These are phyloP conservation scores for Drosophila mercatorum DNA, from an alignment of 2,888 invertebrate species.

Conservation along the genomic window DNA sequence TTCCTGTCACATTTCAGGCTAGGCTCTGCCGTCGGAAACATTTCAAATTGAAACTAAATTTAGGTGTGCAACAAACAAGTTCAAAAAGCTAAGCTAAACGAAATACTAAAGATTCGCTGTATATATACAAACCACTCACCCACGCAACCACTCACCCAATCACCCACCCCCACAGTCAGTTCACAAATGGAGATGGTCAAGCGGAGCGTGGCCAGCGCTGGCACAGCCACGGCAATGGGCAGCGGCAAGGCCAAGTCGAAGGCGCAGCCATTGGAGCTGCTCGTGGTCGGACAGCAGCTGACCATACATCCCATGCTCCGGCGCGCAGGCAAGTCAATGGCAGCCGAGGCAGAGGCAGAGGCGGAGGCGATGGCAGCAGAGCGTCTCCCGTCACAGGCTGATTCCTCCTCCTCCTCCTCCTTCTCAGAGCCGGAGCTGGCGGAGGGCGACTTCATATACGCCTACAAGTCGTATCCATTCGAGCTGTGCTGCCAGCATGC, in stretches of 20 bases:
- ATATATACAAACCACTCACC: too few species aligned
- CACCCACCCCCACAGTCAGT: not conserved
- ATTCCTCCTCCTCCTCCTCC: not conserved
- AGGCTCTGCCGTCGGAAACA: not conserved
- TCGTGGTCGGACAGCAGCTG: slow-evolving; percentile 41
- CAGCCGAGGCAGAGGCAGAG: not conserved
- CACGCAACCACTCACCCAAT: not conserved
- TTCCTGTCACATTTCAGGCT: not conserved
- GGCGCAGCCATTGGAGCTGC: slow-evolving; percentile 15
- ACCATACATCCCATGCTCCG: slow-evolving; percentile 12
- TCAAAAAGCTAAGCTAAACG: not conserved
- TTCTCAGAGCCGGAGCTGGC: not conserved
- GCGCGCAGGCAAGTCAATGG: not conserved
- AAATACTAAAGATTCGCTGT: not conserved
- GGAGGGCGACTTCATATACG: not conserved
- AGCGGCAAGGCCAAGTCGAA: not conserved
- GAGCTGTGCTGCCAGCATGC: not conserved
- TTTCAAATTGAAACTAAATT: slow-evolving; percentile 10
- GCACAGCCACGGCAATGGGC: not conserved
- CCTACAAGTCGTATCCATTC: slow-evolving; percentile 1
- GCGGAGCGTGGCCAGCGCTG: not conserved
- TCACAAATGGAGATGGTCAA: not conserved
- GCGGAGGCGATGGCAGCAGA: too few species aligned
- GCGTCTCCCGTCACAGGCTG: too few species aligned
- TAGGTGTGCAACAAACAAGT: slow-evolving; percentile 3